phyloP scores from a whole-genome alignment of 1,140 invertebrate species.

The Hetaerina americana region DNA sequence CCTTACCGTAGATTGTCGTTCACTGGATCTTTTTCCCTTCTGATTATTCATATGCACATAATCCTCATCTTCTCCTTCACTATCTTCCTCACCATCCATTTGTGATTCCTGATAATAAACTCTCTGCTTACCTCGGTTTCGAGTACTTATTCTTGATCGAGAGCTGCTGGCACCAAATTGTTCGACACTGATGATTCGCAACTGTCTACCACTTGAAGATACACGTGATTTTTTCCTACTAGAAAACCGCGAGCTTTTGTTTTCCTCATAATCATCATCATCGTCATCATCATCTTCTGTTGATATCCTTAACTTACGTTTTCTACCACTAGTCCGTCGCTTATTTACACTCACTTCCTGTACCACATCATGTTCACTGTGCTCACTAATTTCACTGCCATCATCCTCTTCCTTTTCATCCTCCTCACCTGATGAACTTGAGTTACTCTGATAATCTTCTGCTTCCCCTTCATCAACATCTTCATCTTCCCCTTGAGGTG shows the following conservation, averaged over 20 bases:
- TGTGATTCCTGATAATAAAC: conserved; percentile 23
- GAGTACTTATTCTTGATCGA: not conserved
- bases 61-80: conserved; percentile 21
- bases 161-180: not conserved
- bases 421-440: conserved; percentile 17
- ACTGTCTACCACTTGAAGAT: not conserved
- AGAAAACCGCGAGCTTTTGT: not conserved
- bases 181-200: not conserved
- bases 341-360: conserved; percentile 15
- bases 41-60: not conserved
- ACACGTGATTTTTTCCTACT: conserved; percentile 3
- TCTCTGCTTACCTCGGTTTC: not conserved
- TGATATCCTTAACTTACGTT: not conserved
- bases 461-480: conserved; percentile 23
- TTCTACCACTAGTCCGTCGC: conserved; percentile 8
- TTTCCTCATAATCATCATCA: conserved; percentile 3
- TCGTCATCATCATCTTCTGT: conserved; percentile 12
- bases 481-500: too few species aligned
- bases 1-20: conserved; percentile 3
- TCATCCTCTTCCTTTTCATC: conserved; percentile 20
- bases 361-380: not conserved
- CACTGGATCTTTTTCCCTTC: conserved; percentile 13
- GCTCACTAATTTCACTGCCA: conserved; percentile 1
- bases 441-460: conserved; percentile 6
- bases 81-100: conserved; percentile 20